Evolutionary conservation across 2,888 invertebrate genomes (phyloP).

Genomic region (Drosophila paranaensis): DNA sequence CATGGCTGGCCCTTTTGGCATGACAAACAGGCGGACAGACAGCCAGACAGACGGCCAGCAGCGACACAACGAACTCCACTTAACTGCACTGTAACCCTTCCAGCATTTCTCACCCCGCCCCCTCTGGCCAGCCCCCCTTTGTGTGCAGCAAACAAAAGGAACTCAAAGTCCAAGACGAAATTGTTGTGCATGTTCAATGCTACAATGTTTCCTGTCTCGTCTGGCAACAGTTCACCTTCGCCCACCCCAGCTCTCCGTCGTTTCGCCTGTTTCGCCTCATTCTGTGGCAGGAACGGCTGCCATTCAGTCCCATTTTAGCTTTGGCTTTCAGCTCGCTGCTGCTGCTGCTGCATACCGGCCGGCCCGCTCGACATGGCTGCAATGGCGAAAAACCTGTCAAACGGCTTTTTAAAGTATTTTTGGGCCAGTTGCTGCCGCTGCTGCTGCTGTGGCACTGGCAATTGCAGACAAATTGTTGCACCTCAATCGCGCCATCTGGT

Average conservation of each 20-base stretch:
- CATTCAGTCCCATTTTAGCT: constrained; percentile 35
- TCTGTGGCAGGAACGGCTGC: constrained; percentile 40
- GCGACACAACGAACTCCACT: constrained; percentile 61
- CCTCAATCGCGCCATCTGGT: constrained; percentile 69
- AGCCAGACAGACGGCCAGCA: constrained; percentile 11
- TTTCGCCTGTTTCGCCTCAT: background rate
- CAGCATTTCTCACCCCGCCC: background rate
- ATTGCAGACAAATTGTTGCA: constrained; percentile 78
- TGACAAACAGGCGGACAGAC: constrained; percentile 34
- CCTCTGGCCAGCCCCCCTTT: constrained; percentile 1
- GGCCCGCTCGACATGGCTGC: constrained; percentile 46
- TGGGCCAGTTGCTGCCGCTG: constrained; percentile 48
- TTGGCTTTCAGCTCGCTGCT: constrained; percentile 19
- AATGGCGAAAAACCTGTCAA: constrained; percentile 63
- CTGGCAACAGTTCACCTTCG: constrained; percentile 5
- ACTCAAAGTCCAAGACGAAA: constrained; percentile 73
- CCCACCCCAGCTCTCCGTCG: background rate
- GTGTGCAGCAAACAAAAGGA: constrained; percentile 53
- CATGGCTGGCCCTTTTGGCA: constrained; percentile 46
- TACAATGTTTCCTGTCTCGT: constrained; percentile 48
- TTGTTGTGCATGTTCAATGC: constrained; percentile 69
- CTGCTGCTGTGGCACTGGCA: constrained; percentile 51
- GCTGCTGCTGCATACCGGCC: constrained; percentile 57
- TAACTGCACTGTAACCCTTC: constrained; percentile 28
- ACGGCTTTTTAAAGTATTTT: constrained; percentile 66